Percentiles rank a stretch among this genome's conserved stretches.
Evolutionary conservation across 64 coral and sea anemone species (phyloP).

Genomic region (Exaiptasia diaphana): DNA sequence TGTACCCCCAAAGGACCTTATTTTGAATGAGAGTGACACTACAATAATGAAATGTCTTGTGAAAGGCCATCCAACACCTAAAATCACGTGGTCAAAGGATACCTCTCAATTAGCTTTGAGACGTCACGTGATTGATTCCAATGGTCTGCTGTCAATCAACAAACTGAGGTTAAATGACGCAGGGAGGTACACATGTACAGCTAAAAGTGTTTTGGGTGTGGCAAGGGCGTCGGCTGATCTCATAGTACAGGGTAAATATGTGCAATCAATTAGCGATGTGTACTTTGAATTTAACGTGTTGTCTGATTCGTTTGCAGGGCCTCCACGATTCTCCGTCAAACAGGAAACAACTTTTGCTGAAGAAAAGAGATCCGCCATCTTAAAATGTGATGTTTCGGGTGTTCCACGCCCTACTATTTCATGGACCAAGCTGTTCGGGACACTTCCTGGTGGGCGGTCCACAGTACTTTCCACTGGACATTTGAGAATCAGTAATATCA

Average conservation of each 20-base stretch:
- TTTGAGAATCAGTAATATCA: background rate
- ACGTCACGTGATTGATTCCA: background rate
- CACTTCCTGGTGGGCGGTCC: background rate
- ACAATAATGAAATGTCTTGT: constrained; percentile 25
- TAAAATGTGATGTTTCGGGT: background rate
- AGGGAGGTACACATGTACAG: constrained; percentile 42
- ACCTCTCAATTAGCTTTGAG: background rate
- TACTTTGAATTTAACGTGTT: background rate
- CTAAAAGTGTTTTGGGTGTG: constrained; percentile 6
- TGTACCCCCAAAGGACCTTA: background rate
- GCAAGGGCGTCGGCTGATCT: background rate
- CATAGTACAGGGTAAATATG: constrained; percentile 26
- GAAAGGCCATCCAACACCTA: constrained; percentile 34
- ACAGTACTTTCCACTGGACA: too few species aligned
- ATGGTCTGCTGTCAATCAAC: background rate
- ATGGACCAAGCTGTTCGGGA: background rate
- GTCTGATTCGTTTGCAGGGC: background rate
- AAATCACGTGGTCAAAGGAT: constrained; percentile 33
- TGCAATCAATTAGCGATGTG: too few species aligned
- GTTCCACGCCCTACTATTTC: background rate
- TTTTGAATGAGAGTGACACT: constrained; percentile 12
- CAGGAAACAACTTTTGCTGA: background rate
- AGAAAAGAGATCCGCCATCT: background rate
- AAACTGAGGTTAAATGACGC: background rate
- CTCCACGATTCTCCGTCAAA: background rate